A percentile compares a stretch with the other conserved stretches of the same genome.
These are phyloP conservation scores for Butastur rufipennis DNA, from an alignment of 2,113 vertebrate species.

Conservation along the genomic window DNA sequence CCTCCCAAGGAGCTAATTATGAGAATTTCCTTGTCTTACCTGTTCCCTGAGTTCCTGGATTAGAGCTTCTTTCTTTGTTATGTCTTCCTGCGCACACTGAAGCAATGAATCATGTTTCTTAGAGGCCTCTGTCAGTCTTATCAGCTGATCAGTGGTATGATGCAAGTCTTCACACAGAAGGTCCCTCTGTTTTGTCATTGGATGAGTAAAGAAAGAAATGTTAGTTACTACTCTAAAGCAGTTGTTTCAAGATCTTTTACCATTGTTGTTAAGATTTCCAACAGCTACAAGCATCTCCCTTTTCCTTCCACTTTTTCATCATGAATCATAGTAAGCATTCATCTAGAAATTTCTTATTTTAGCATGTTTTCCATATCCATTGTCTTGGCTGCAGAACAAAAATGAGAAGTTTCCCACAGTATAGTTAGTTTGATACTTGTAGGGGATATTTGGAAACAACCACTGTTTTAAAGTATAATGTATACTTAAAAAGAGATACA, in stretches of 20 bases:
- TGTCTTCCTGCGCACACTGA: slow-evolving; percentile 79
- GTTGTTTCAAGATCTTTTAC: background rate
- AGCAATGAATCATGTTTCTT: slow-evolving; percentile 82
- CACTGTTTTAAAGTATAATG: background rate
- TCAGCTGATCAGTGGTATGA: slow-evolving; percentile 86
- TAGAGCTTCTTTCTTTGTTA: slow-evolving; percentile 73
- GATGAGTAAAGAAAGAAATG: background rate
- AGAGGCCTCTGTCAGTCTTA: slow-evolving; percentile 83
- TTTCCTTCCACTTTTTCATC: background rate
- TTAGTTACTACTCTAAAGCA: background rate
- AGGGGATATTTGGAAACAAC: background rate
- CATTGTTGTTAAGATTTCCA: background rate
- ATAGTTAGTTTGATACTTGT: background rate
- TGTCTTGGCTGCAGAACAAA: background rate
- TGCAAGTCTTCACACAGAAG: slow-evolving; percentile 87
- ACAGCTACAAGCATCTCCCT: background rate
- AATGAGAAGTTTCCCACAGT: background rate
- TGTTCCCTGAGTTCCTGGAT: slow-evolving; percentile 81
- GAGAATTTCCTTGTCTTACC: slow-evolving; percentile 67
- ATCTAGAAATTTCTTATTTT: background rate
- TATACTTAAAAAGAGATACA: background rate
- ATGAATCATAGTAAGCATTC: background rate
- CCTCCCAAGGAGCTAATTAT: background rate
- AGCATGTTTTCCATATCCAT: background rate
- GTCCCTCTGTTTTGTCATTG: slow-evolving; percentile 75